Conservation (phyloP, 1,140 invertebrate genomes). For the Habropoda laboriosa region DNA sequence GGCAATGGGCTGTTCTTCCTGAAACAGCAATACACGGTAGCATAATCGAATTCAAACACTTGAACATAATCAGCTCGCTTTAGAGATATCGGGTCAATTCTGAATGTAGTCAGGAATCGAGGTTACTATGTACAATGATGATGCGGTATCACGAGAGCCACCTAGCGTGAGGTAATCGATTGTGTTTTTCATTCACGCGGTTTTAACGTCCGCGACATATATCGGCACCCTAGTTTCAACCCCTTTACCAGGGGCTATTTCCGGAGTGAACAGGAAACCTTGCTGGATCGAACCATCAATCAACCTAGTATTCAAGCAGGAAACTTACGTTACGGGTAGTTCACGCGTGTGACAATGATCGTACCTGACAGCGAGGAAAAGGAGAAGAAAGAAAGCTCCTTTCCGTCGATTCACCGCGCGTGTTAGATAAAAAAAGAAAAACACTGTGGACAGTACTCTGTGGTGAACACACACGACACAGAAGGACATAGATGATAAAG, state of each 20-base stretch:
- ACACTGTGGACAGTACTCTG: not conserved
- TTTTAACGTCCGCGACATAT: constrained; percentile 27
- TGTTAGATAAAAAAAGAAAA: too few species aligned
- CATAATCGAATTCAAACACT: constrained; percentile 48
- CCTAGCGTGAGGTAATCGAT: constrained; percentile 69
- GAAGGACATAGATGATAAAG: not conserved
- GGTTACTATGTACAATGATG: constrained; percentile 50
- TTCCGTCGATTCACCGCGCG: too few species aligned
- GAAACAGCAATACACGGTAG: not conserved
- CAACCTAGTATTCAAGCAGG: not conserved
- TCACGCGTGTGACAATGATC: not conserved
- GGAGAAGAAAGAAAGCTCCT: too few species aligned
- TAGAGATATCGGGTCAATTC: constrained; percentile 33
- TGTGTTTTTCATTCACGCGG: constrained; percentile 75
- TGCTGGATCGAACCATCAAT: constrained; percentile 7
- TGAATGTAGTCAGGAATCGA: constrained; percentile 47
- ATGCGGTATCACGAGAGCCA: constrained; percentile 50
- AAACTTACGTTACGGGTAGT: not conserved
- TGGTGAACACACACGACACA: not conserved
- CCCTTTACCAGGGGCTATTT: not conserved
- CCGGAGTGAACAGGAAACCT: not conserved
- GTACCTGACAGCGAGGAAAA: not conserved
- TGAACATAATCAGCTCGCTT: constrained; percentile 48
- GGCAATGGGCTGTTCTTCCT: constrained; percentile 16
- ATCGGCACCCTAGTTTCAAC: constrained; percentile 2